These are phyloP conservation scores for Ispidina lecontei DNA, from an alignment of 2,797 vertebrate genomes.

Conservation along the genomic window DNA sequence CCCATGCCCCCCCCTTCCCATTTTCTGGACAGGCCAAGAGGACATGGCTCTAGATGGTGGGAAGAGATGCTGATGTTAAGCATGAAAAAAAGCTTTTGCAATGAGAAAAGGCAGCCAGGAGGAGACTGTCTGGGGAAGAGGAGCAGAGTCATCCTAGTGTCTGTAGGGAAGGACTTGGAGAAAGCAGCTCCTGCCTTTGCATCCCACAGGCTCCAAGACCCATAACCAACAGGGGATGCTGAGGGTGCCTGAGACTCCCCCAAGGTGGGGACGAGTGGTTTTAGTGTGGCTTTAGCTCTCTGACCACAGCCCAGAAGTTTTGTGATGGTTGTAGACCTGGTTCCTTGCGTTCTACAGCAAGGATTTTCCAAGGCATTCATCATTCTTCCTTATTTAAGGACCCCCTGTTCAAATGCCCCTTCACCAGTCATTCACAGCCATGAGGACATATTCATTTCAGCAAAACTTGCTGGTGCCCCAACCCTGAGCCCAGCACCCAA, in stretches of 20 bases:
- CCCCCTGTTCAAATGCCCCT: not conserved
- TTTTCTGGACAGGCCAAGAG: not conserved
- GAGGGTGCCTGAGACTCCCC: not conserved
- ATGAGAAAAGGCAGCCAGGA: not conserved
- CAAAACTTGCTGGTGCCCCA: not conserved
- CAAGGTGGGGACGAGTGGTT: fast-evolving
- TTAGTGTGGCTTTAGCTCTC: fast-evolving
- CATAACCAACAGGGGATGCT: not conserved
- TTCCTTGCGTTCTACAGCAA: not conserved
- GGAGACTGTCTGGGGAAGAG: not conserved
- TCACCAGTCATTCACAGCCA: not conserved
- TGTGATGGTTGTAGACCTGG: no score
- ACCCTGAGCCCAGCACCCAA: not conserved
- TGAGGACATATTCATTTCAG: not conserved
- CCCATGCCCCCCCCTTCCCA: fast-evolving
- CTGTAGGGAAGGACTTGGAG: not conserved
- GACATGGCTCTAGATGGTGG: not conserved
- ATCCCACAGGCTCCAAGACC: fast-evolving
- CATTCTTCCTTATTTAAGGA: not conserved
- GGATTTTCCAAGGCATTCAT: not conserved
- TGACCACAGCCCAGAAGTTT: not conserved
- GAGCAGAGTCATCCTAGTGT: not conserved
- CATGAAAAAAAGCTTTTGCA: not conserved
- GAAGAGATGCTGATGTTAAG: not conserved
- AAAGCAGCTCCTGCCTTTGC: not conserved